Conservation (phyloP, 2,113 vertebrate genomes). For the Calyptomena viridis region DNA sequence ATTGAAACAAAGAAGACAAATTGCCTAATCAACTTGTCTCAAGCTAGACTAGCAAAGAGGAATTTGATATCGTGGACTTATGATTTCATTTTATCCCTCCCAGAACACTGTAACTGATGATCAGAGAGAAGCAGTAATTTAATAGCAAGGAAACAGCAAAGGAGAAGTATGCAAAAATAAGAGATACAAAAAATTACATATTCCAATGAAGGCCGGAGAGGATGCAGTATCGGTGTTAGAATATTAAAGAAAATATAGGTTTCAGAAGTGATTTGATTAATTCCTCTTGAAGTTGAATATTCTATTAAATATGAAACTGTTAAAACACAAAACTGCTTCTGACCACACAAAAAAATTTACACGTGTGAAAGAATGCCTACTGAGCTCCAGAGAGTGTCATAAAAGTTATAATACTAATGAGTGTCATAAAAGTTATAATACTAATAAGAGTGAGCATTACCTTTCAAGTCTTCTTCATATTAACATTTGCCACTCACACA, state of each 20-base stretch:
- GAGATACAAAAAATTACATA: neutral
- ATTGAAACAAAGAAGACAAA: neutral
- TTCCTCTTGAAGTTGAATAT: neutral
- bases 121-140: neutral
- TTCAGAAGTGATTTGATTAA: neutral
- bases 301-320: neutral
- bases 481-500: neutral
- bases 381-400: neutral
- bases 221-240: neutral
- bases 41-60: neutral
- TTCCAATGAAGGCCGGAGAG: neutral
- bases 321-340: neutral
- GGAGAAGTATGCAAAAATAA: neutral
- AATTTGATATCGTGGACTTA: neutral
- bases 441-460: neutral
- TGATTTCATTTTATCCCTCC: neutral
- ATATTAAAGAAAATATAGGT: neutral
- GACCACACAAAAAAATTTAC: rapidly evolving
- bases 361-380: neutral
- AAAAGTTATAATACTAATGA: neutral
- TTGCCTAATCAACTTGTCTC: neutral
- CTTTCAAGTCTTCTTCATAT: neutral
- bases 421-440: neutral
- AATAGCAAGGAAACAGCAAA: neutral
- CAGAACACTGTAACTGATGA: neutral